Conservation (phyloP, 37 sponge, comb jelly and placozoan genomes). For the Cladorhizidae sp. region DNA sequence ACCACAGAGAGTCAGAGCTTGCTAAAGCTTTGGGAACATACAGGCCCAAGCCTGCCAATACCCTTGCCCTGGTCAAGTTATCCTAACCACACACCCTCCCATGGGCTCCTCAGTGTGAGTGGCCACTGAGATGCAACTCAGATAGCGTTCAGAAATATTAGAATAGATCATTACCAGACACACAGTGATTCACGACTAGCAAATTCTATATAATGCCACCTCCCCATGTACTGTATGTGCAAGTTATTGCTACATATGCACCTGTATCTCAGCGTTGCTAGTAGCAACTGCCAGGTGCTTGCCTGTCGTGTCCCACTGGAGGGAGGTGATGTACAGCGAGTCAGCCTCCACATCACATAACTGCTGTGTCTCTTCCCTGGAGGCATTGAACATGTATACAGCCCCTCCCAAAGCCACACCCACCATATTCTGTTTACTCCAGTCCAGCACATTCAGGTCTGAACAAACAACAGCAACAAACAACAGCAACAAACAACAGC, state of each 20-base stretch:
- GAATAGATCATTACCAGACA: too few relatives aligned
- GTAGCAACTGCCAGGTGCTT: slow-evolving; percentile 79
- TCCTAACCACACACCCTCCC: too few relatives aligned
- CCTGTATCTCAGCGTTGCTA: slow-evolving; percentile 79
- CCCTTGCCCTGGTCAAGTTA: too few relatives aligned
- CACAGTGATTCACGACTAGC: too few relatives aligned
- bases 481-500: not conserved
- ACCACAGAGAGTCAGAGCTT: too few relatives aligned
- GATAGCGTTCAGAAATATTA: too few relatives aligned
- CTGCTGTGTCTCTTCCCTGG: slow-evolving; percentile 47
- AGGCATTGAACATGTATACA: slow-evolving; percentile 83
- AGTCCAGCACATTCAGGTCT: slow-evolving; percentile 91
- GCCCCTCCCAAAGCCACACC: slow-evolving; percentile 78
- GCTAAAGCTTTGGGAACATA: too few relatives aligned
- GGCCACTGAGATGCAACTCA: too few relatives aligned
- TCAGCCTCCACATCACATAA: slow-evolving; percentile 28
- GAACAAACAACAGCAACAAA: not conserved
- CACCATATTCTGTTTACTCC: slow-evolving; percentile 72
- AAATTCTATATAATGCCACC: not conserved
- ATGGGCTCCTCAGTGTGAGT: too few relatives aligned
- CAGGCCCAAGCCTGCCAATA: too few relatives aligned
- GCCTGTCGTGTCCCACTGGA: slow-evolving; percentile 67
- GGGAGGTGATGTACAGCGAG: slow-evolving; percentile 38
- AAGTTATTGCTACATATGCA: too few relatives aligned
- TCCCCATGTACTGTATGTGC: slow-evolving; percentile 4